These are phyloP conservation scores for Lutraria rhynchaena DNA, from an alignment of 1,140 invertebrate species.

Conservation along the genomic window DNA sequence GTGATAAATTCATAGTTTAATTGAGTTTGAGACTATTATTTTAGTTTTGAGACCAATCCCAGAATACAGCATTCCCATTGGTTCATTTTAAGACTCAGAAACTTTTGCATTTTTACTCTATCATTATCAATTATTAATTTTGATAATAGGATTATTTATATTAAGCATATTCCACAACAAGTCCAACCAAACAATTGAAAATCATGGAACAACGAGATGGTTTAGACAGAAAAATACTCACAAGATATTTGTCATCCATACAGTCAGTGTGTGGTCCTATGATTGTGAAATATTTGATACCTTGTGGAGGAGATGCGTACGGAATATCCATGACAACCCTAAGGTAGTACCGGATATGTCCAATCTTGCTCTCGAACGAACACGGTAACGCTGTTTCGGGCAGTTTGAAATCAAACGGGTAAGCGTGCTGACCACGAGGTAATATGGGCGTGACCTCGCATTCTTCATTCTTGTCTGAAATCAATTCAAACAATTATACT, in stretches of 20 bases:
- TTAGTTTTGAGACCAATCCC: too few relatives aligned
- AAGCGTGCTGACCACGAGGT: conserved; percentile 89
- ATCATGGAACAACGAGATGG: too few relatives aligned
- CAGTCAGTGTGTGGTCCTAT: conserved; percentile 93
- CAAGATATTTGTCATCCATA: conserved; percentile 93
- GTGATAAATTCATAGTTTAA: too few relatives aligned
- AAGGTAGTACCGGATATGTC: conserved; percentile 90
- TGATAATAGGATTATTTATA: too few relatives aligned
- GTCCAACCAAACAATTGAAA: not conserved
- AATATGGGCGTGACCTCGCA: conserved; percentile 88
- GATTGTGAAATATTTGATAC: conserved; percentile 93
- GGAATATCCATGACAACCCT: conserved; percentile 92
- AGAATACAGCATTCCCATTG: too few relatives aligned
- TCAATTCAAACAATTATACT: too few relatives aligned
- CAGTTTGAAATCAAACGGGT: conserved; percentile 90
- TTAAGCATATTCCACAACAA: too few relatives aligned
- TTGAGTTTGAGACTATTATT: too few relatives aligned
- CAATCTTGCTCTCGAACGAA: conserved; percentile 91
- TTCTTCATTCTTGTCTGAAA: conserved; percentile 86
- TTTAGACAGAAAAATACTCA: too few relatives aligned
- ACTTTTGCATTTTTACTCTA: too few relatives aligned
- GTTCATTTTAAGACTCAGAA: too few relatives aligned
- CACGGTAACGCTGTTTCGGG: conserved; percentile 91
- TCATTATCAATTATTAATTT: too few relatives aligned
- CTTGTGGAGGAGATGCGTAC: conserved; percentile 92